Evolutionary conservation across 1,140 invertebrate genomes (phyloP), one percentile per base, ranked within the genome.

Genomic region (Drosophila saltans): DNA sequence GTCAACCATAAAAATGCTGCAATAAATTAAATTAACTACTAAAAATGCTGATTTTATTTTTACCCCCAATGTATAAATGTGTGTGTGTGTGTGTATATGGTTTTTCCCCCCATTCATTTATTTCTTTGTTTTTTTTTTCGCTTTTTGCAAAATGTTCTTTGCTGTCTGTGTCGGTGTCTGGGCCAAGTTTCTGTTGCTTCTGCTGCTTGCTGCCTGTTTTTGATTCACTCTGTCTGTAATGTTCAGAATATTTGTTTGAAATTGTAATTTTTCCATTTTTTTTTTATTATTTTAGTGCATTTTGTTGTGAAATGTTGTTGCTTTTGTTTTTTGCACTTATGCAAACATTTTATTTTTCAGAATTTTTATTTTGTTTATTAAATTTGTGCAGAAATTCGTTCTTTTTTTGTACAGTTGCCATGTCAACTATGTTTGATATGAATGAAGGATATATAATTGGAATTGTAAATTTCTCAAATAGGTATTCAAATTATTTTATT

Each of bases 1-100:
- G 91, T 92, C 91, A 92, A 85, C 91, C 91, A 92, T 92, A 92
- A 92, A 92, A 92, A 92, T 85, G 84, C 90, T 75, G 88, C 91
- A 91, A 92, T 92, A 92, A 92, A 92, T 92, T 92, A 92, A 92
- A 92, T 92, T 92, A 92, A 92, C 91, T 92, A 91, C 91, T 91
- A 90, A 92, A 91, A 89, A 89, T 89, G 84, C 85, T 89, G 85
- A 89, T 89, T 89, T 89, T 89, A 90, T 89, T 89, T 90, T 90
- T 82, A 74, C 81, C 75, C 76, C 68, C 72, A 62, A 66, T 72
- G 39, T 40, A 11, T 40, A 40, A 5, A 6, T 48, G 2, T 48
- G 2, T 48, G 16, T 24, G 5, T 48, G 6, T 48, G 43, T 48
- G 16, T 26, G 24, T 26, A 21, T 52, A 69, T 64, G 56, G 45